Evolutionary conservation across 2,113 vertebrate species (phyloP).

Genomic region (Engraulis encrasicolus): DNA sequence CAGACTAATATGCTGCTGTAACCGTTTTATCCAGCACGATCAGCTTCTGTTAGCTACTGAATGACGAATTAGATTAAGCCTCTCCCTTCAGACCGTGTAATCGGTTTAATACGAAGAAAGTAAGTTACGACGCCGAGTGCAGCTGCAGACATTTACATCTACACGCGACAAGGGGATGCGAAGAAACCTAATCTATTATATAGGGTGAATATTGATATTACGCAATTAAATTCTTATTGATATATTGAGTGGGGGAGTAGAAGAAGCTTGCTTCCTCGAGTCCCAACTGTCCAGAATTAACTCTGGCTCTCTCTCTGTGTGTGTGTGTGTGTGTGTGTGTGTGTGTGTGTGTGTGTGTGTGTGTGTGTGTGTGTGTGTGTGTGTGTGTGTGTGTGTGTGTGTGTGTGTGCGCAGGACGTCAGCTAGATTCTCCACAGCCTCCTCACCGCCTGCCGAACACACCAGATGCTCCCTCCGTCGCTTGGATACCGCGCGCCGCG

Average conservation of each 20-base stretch:
- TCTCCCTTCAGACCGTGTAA: too few relatives aligned
- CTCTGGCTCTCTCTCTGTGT: neutral
- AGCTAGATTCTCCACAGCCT: neutral
- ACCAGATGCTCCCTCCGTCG: constrained; percentile 67
- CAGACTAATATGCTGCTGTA: too few relatives aligned
- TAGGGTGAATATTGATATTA: neutral
- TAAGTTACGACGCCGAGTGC: too few relatives aligned
- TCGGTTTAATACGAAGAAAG: too few relatives aligned
- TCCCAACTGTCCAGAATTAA: too few relatives aligned
- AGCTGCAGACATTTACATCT: too few relatives aligned
- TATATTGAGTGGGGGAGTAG: neutral
- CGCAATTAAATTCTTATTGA: neutral
- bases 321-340: neutral
- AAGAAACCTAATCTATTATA: neutral
- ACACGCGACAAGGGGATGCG: too few relatives aligned
- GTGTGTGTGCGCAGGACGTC: neutral
- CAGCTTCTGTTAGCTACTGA: too few relatives aligned
- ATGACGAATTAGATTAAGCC: too few relatives aligned
- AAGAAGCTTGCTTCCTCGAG: neutral
- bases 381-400: neutral
- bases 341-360: neutral
- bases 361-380: neutral
- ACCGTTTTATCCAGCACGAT: too few relatives aligned
- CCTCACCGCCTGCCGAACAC: constrained; percentile 53
- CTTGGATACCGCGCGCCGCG: constrained; percentile 71